Base-by-base conservation (phyloP, 2,888 invertebrate species). In the Orchesellides sinensis region DNA sequence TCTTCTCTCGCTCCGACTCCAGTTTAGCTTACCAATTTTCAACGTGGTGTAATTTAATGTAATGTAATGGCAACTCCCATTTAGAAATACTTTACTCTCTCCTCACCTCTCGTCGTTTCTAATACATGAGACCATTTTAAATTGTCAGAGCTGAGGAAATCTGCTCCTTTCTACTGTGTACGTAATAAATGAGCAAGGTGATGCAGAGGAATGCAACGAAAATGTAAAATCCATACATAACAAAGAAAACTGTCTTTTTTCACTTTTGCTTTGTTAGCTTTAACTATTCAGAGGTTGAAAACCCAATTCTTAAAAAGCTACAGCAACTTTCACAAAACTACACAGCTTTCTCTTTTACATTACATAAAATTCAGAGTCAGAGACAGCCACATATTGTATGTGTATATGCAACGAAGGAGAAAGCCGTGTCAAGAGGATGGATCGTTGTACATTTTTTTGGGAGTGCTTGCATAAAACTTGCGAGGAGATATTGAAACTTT, bases 401-500 rank as follows among this genome's bases (percentile, higher is more conserved):
- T 17, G 19, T 52, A 61, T 32, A 29, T 29, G 17, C 17, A 29
- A n/a, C 19, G 40, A 12, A 1, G 25, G 17, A 47, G 17, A n/a
- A n/a, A 17, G 49, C 49, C 2, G 8, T 49, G 49, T 49, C 49
- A 49, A 17, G 49, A 25, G 25, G 54, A 54, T 23, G 25, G 61
- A 61, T 61, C 61, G 59, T 40, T 61, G 47, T 47, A 72, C 61
- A 29, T 40, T 72, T n/a, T n/a, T 72, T 61, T 54, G 54, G 54
- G 10, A 54, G 23, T 6, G n/a, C 23, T 54, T 25, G 70, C 70
- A 70, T 40, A 35, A 56, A 70, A 70, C 23, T 27, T 70, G 45
- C 59, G 29, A 29, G 23, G 23, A 27, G 59, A 72, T 72, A 72
- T 72, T 72, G 72, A 72, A 72, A 61, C 59, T 72, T 72, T 59